Conservation (phyloP, 2,113 vertebrate species). For the Clinocottus analis region DNA sequence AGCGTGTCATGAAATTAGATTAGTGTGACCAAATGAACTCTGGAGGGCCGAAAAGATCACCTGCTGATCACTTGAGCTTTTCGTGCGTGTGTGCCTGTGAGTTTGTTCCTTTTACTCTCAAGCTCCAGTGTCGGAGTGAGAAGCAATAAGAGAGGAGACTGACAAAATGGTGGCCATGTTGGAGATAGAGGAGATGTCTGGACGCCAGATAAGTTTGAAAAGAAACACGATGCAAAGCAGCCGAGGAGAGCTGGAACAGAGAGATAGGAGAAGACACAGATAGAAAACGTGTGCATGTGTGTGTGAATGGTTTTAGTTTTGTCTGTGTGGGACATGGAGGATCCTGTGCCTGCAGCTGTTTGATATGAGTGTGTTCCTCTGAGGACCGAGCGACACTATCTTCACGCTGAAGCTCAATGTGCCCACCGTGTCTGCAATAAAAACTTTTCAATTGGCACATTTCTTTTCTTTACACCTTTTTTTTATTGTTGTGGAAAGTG, state of each 20-base stretch:
- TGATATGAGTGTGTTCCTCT: constrained; percentile 39
- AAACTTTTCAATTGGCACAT: neutral
- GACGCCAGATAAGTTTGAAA: constrained; percentile 41
- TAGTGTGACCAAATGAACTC: constrained; percentile 69
- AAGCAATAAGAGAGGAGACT: constrained; percentile 13
- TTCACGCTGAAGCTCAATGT: constrained; percentile 14
- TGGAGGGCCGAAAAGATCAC: constrained; percentile 38
- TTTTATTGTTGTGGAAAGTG: neutral
- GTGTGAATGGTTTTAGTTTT: neutral
- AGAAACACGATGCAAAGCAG: constrained; percentile 39
- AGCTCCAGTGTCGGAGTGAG: neutral
- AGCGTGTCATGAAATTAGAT: constrained; percentile 73
- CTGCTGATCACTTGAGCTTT: constrained; percentile 17
- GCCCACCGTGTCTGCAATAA: constrained; percentile 7
- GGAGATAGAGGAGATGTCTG: constrained; percentile 37
- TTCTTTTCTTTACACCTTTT: neutral
- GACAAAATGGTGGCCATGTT: constrained; percentile 29
- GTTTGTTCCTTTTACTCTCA: constrained; percentile 9
- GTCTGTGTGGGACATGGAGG: constrained; percentile 8
- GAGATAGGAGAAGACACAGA: constrained; percentile 41
- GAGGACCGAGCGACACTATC: neutral
- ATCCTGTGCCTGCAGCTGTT: constrained; percentile 42
- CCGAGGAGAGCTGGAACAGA: constrained; percentile 24
- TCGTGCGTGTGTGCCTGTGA: neutral
- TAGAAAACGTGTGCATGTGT: neutral